A percentile compares a stretch with the other conserved stretches of the same genome.
Evolutionary conservation across 2,113 vertebrate species (phyloP).

Genomic region (Nyctibius bracteatus): DNA sequence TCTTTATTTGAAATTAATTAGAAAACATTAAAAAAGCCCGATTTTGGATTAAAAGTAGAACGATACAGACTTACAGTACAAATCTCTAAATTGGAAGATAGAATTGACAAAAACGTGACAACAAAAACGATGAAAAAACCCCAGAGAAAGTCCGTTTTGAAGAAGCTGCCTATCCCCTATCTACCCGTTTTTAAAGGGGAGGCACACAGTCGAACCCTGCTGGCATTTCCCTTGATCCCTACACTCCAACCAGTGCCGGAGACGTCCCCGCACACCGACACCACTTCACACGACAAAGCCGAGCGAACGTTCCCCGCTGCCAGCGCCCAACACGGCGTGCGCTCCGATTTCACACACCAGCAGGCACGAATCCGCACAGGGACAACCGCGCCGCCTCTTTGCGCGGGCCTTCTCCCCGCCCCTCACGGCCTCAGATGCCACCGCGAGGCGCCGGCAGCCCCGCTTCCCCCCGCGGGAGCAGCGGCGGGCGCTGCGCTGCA

Average conservation of each 20-base stretch:
- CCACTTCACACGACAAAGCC: accelerated
- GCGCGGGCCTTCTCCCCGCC: not conserved
- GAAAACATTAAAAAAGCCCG: not conserved
- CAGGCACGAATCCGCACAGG: accelerated
- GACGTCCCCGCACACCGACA: accelerated
- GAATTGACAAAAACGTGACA: accelerated
- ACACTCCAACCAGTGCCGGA: accelerated
- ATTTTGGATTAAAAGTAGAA: not conserved
- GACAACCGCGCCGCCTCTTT: too few relatives aligned
- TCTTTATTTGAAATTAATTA: not conserved
- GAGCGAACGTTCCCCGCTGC: accelerated
- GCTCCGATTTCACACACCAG: accelerated
- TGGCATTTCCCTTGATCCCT: accelerated
- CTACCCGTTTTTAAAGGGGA: accelerated
- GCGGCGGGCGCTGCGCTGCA: not conserved
- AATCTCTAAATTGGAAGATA: too few relatives aligned
- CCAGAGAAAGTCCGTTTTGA: not conserved
- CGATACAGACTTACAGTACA: accelerated
- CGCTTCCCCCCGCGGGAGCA: too few relatives aligned
- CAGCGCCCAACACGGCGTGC: accelerated
- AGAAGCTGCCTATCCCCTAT: accelerated
- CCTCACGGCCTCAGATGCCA: not conserved
- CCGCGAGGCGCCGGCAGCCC: not conserved
- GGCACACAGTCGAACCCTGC: accelerated
- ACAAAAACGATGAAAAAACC: not conserved